These are phyloP conservation scores for Megalonaias nervosa DNA, from an alignment of 1,140 invertebrate genomes.

Conservation along the genomic window DNA sequence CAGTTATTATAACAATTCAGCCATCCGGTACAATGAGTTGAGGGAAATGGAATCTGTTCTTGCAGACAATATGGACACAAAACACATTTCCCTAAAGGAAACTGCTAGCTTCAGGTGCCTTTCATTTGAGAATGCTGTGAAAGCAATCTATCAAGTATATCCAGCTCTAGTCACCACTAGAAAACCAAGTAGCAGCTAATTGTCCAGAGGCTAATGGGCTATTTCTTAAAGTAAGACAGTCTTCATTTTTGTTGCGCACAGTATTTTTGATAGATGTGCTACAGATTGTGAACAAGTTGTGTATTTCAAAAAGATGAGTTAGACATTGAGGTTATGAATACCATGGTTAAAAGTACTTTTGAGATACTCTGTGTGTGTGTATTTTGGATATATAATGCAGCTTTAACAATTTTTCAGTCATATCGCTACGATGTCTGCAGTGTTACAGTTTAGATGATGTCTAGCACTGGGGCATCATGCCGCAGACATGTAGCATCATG, in stretches of 20 bases:
- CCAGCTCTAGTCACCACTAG: background rate
- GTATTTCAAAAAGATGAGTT: slow-evolving; percentile 30
- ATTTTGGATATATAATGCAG: no score
- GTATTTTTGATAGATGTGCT: slow-evolving; percentile 24
- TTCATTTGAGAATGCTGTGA: slow-evolving; percentile 17
- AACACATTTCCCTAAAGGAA: slow-evolving; percentile 26
- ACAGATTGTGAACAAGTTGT: slow-evolving; percentile 15
- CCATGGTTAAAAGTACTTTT: no score
- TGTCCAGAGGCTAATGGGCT: no score
- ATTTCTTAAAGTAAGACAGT: no score
- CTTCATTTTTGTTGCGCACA: slow-evolving; percentile 3
- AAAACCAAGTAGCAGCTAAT: no score
- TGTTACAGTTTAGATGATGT: no score
- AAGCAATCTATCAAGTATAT: background rate
- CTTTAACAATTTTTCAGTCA: no score
- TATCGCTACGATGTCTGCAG: no score
- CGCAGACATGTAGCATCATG: no score
- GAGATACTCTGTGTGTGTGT: no score
- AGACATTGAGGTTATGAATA: no score
- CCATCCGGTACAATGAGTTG: slow-evolving; percentile 14
- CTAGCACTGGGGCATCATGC: no score
- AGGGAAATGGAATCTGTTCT: background rate
- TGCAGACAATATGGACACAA: slow-evolving; percentile 15
- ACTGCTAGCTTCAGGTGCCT: slow-evolving; percentile 28
- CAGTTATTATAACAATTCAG: slow-evolving; percentile 20